Evolutionary conservation across 2,797 vertebrate species (phyloP), one percentile per base, ranked within the genome.

Genomic region (Pseudochaenichthys georgianus): DNA sequence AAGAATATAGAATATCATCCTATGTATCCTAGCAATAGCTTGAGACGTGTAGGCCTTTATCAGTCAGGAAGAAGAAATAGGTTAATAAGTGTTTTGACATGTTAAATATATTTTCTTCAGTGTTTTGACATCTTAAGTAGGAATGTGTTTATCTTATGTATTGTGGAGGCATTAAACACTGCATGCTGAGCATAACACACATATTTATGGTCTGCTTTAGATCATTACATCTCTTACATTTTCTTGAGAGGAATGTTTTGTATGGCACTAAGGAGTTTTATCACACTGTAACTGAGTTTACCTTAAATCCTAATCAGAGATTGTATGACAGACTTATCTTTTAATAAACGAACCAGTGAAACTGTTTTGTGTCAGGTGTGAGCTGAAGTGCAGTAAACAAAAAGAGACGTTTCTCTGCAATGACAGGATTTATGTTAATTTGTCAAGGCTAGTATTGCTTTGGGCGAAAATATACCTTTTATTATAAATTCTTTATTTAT

Each of bases 401-500:
- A 69, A 55, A 31, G 70, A 63, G 47, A 71, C 8, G 34, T 34
- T 60, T 52, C 42, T 73, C 70, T 48, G 45, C n/a, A 13, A 51
- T 34, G 12, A 59, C 42, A 77, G 17, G 21, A 63, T 80, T 65
- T 83, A 50, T 75, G 77, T 71, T 42, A 6, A 15, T 72, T 64
- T 86, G 66, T 59, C 79, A 41, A 77, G 58, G 75, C 43, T 82
- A 82, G 62, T 81, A 47, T 83, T 82, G 71, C 69, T 87, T 85
- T 81, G 41, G 81, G 81, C 82, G 81, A 91, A 86, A 88, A 66
- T 55, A 31, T 61, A 82, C 13, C 58, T 85, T 62, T 82, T 88
- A 55, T 77, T 86, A 85, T 62, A 72, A 81, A 86, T 72, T 70
- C 68, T 83, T 84, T 85, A 91, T 90, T 87, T 89, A 83, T 91